These are phyloP conservation scores for Dendrolimus pini DNA, from an alignment of 2,888 invertebrate species.

Conservation along the genomic window DNA sequence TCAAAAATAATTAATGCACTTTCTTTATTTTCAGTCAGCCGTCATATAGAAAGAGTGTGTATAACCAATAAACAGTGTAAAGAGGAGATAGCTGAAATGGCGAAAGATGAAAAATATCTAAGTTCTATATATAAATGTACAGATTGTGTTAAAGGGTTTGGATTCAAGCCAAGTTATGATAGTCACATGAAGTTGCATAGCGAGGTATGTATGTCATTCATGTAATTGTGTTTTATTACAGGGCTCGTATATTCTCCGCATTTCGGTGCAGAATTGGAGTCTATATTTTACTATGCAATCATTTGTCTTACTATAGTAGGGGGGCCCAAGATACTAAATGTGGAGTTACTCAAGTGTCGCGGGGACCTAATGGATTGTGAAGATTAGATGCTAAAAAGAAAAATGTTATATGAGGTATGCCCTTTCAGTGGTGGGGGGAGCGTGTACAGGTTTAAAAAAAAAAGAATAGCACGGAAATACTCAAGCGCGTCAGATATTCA, in stretches of 20 bases:
- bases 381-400: too few species aligned
- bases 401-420: too few species aligned
- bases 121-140: constrained; percentile 36
- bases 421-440: too few species aligned
- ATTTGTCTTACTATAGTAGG: too few species aligned
- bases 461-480: too few species aligned
- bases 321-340: too few species aligned
- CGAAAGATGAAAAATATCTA: constrained; percentile 29
- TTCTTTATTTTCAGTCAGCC: constrained; percentile 16
- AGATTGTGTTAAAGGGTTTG: constrained; percentile 47
- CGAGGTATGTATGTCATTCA: constrained; percentile 24
- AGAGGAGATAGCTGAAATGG: constrained; percentile 30
- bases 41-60: constrained; percentile 24
- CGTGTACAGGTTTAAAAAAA: too few species aligned
- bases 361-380: too few species aligned
- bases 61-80: constrained; percentile 40
- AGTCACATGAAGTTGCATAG: constrained; percentile 49
- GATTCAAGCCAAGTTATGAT: constrained; percentile 38
- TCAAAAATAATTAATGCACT: not conserved
- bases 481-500: too few species aligned
- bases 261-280: too few species aligned
- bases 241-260: not conserved
- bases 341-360: too few species aligned
- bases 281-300: too few species aligned
- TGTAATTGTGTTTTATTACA: constrained; percentile 3